Evolutionary conservation across 2,888 invertebrate species (phyloP), one percentile per base, ranked within the genome.

Genomic region (Biston betularia): DNA sequence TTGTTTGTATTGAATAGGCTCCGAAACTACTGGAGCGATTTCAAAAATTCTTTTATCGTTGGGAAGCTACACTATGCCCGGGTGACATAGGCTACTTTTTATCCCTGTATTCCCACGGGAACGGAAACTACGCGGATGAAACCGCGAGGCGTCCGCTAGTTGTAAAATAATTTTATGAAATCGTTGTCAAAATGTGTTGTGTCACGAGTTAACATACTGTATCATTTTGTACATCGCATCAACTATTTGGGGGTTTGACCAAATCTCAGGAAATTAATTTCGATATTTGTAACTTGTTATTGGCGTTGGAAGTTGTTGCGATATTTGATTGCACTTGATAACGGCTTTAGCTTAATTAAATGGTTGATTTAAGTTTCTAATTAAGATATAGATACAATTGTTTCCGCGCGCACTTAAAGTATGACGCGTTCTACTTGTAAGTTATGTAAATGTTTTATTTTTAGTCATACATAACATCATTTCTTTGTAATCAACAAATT

Each of bases 261-360:
- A 75, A 77, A 79, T 79, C 69, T 68, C 63, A 70, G 74, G 79
- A 80, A 83, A 87, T 89, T 87, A 84, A 86, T 86, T 82, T 79
- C 72, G 72, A 83, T 82, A 63, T 63, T 63, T 63, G 60, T 50
- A 46, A 80, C 77, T 81, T 82, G 78, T 72, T 73, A 73, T 69
- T 76, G 75, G 80, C 79, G 76, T 75, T 76, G 73, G 75, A 75
- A 68, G 53, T 67, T 56, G 44, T 63, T 70, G 63, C 63, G 48
- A 53, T 71, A 61, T 73, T 69, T 52, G 60, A 73, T 70, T 64
- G 54, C 53, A 59, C 49, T 69, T 60, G 65, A 54, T 69, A 65
- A 59, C 57, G 53, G 50, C 15, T 40, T 55, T n/a, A n/a, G 34
- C 15, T 49, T 59, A 67, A 63, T 67, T 55, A 62, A 63, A 63